A percentile compares a stretch with the other conserved stretches of the same genome.
phyloP scores from a whole-genome alignment of 2,113 vertebrate genomes.

The Eleginops maclovinus region DNA sequence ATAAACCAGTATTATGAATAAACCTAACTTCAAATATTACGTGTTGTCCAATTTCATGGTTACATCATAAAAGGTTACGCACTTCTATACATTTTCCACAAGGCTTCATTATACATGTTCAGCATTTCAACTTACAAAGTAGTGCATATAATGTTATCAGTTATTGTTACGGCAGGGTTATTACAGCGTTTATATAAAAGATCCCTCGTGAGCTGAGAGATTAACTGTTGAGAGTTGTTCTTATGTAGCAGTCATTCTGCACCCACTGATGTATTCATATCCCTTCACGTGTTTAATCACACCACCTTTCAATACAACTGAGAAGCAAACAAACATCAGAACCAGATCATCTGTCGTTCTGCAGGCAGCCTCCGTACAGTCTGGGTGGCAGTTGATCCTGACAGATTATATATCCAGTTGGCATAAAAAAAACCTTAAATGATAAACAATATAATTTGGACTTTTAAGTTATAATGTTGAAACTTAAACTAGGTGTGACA shows the following conservation, averaged over 20 bases:
- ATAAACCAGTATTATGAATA: conserved; percentile 78
- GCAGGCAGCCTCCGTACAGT: no score
- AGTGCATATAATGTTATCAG: background rate
- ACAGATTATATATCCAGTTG: background rate
- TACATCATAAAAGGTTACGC: background rate
- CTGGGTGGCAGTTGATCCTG: background rate
- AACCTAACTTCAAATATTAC: conserved; percentile 48
- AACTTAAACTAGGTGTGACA: background rate
- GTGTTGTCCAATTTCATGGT: conserved; percentile 25
- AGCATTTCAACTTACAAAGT: background rate
- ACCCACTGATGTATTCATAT: background rate
- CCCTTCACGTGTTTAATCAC: background rate
- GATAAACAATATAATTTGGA: background rate
- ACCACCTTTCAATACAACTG: background rate
- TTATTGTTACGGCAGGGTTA: background rate
- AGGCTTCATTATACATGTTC: background rate
- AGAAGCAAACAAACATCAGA: background rate
- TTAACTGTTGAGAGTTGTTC: background rate
- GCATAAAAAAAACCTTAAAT: background rate
- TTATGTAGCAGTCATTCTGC: background rate
- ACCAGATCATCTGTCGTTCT: background rate
- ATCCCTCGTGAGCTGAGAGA: background rate
- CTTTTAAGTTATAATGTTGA: background rate
- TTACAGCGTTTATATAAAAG: background rate
- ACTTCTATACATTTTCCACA: background rate